Evolutionary conservation across 37 sponge, comb jelly and placozoan species (phyloP), one percentile per base, ranked within the genome.

Genomic region (Lycopodina hypogea): DNA sequence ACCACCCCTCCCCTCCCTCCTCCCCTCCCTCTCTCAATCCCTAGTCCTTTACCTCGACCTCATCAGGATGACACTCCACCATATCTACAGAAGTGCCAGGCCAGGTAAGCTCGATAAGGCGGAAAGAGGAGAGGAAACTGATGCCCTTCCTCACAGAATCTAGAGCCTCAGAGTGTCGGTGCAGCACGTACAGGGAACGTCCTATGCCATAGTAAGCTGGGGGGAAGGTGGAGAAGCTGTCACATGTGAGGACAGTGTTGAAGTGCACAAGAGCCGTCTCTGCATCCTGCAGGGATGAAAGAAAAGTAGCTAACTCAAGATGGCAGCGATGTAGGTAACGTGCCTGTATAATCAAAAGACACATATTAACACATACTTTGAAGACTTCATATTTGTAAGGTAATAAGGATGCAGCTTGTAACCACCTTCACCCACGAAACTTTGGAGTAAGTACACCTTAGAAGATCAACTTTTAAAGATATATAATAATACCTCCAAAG

Each of bases 181-280:
- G 68, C 45, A 77, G 78, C 23, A 48, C 3, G n/a, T 35, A 34
- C 28, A 53, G 56, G 38, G 72, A 55, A 18, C 29, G 18, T 0
- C 50, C 85, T 48, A 34, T 19, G 11, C 53, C 72, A 29, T 69
- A 77, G 72, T 77, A 55, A 19, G 85, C 85, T 1, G 78, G 69
- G 1, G 78, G 72, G 52, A 84, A 81, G 4, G 9, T n/a, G 30
- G 71, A 26, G 34, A 45, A 42, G 1, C 24, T 11, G 52, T 56
- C 42, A 1, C 63, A 48, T 1, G 29, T 4, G 4, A 72, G 17
- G 72, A 81, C 72, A 33, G 62, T 39, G 23, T 72, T 39, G 38
- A 81, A 81, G 18, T 81, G 82, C 1, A 6, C 6, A 23, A 81
- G 42, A 24, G 82, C 71, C 18, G 26, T 38, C 70, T 79, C 58